These are phyloP conservation scores for Cataglyphis hispanica DNA, from an alignment of 1,140 invertebrate genomes.

Conservation along the genomic window DNA sequence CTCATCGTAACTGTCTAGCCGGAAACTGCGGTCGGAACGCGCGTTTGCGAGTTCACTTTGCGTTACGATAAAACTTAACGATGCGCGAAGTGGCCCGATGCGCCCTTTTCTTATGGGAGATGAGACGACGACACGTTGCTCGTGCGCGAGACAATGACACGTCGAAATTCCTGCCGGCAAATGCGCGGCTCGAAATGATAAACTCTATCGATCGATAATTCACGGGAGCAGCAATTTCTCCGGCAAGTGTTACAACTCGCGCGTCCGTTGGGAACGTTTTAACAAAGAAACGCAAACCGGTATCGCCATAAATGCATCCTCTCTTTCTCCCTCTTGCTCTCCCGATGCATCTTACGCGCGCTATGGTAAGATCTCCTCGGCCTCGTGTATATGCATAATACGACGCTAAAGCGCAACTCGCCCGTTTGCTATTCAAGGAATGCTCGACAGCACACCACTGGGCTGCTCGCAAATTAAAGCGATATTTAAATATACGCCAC, in stretches of 20 bases:
- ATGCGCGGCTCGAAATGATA: conserved; percentile 6
- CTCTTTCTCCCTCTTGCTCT: too few species aligned
- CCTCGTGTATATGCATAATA: background rate
- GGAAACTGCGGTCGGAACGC: conserved; percentile 28
- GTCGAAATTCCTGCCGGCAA: background rate
- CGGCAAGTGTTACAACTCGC: conserved; percentile 3
- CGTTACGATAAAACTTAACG: conserved; percentile 45
- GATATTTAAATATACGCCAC: conserved; percentile 9
- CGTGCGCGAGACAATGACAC: background rate
- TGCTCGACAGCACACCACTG: too few species aligned
- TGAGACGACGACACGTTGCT: background rate
- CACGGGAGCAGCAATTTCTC: conserved; percentile 37
- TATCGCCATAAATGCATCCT: background rate
- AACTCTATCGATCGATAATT: conserved; percentile 43
- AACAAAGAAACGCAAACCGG: conserved; percentile 29
- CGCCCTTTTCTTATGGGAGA: too few species aligned
- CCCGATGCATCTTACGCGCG: background rate
- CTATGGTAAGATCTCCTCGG: conserved; percentile 20
- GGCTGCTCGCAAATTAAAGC: background rate
- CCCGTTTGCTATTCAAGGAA: conserved; percentile 1
- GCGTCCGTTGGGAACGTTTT: conserved; percentile 22
- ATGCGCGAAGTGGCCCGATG: background rate
- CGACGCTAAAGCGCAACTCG: conserved; percentile 16
- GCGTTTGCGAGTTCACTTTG: conserved; percentile 2
- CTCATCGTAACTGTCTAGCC: conserved; percentile 9